Base-by-base conservation (phyloP, 2,797 vertebrate genomes). In the Neomorphus geoffroyi region DNA sequence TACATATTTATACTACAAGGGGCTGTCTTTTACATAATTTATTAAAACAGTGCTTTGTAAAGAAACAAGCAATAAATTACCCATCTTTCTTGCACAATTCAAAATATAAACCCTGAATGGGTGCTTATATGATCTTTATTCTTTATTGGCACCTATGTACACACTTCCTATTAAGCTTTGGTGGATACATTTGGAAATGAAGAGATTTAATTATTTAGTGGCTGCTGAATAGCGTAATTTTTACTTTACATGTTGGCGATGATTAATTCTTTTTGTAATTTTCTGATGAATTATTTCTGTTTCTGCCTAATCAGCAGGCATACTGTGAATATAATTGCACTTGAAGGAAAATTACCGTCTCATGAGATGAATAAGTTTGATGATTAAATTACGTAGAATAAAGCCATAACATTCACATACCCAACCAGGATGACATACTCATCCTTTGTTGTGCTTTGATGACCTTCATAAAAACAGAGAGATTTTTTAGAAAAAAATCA, bases 181-280 rank as follows among this genome's bases (percentile, higher is more conserved):
- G 93, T 96, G 41, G 32, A 46, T 83, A 45, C 30, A 80, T 95
- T 97, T 98, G 96, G 97, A 98, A 98, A 99, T 98, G 98, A 98
- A 97, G 50, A 92, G 96, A 97, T 98, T 99, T 98, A 98, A 99
- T 98, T 98, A 98, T 99, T 99, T 98, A 99, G 98, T 98, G 98
- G 97, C 98, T 98, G 98, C 97, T 98, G 98, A 86, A 90, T 95
- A 64, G 58, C 33, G 0, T 86, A 86, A 82, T 96, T 97, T 96
- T 95, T 91, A 91, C 88, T 92, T 93, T 95, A 56, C 62, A 66
- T 96, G 66, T 93, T 97, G 97, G 96, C 97, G 98, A 98, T 98
- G 98, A 98, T 98, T 97, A 98, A 98, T 98, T 98, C 98, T 98
- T 99, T 98, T 98, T 97, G 97, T 98, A 98, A 97, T 99, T 98